phyloP scores from a whole-genome alignment of 2,113 vertebrate species.

The Caracal caracal region DNA sequence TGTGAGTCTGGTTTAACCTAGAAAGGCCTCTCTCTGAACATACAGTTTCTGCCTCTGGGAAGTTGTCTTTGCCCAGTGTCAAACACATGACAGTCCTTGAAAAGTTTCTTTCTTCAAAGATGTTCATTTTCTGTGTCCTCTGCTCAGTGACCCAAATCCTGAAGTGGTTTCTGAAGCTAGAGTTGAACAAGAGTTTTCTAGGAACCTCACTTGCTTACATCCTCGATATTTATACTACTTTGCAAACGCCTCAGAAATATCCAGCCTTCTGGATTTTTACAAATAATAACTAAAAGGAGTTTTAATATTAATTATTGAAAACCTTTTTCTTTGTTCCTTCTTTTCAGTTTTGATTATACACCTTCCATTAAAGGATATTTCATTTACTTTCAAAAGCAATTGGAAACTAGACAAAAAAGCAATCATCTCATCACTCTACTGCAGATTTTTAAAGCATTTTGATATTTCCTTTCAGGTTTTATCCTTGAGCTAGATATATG shows the following conservation, averaged over 20 bases:
- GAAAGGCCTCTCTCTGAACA: background rate
- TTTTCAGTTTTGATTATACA: constrained; percentile 16
- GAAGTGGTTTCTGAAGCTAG: background rate
- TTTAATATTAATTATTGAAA: constrained; percentile 29
- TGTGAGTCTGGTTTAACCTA: background rate
- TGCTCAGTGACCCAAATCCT: constrained; percentile 50
- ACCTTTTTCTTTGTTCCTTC: background rate
- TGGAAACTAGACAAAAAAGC: background rate
- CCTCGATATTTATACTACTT: background rate
- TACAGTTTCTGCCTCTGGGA: background rate
- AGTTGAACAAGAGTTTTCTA: background rate
- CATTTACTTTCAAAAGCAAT: background rate
- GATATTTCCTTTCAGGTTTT: background rate
- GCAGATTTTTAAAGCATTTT: background rate
- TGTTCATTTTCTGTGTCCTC: background rate
- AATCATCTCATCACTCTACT: background rate
- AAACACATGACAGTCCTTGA: background rate
- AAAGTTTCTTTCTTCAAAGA: constrained; percentile 33
- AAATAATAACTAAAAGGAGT: background rate
- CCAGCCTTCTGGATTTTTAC: background rate
- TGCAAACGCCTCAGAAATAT: constrained; percentile 7
- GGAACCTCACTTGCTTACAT: background rate
- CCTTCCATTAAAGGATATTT: constrained; percentile 13
- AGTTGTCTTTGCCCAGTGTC: background rate
- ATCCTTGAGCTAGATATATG: background rate